Conservation (phyloP, 2,113 vertebrate species). For the Monarcha castaneiventris region DNA sequence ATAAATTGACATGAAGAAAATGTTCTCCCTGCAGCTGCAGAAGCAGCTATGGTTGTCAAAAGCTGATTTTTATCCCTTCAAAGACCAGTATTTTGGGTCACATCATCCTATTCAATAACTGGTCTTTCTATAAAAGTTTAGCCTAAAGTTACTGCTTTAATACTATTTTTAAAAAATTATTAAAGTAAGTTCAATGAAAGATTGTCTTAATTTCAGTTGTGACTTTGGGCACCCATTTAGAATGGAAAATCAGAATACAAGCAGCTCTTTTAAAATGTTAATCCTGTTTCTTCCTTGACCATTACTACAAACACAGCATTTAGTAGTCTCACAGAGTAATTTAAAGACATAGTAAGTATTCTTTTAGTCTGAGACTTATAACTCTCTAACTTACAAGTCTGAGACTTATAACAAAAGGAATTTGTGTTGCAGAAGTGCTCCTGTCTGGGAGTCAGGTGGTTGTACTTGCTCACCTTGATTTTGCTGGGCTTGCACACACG, state of each 20-base stretch:
- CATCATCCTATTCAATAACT: not conserved
- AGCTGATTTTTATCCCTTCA: not conserved
- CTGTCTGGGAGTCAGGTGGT: not conserved
- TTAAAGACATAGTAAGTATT: not conserved
- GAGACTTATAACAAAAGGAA: not conserved
- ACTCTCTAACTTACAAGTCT: not conserved
- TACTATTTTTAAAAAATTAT: not conserved
- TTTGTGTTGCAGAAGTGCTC: not conserved
- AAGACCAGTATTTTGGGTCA: not conserved
- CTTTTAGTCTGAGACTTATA: not conserved
- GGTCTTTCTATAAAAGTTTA: not conserved
- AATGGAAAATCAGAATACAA: not conserved
- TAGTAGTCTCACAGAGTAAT: not conserved
- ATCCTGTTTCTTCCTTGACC: not conserved
- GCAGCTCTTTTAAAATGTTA: not conserved
- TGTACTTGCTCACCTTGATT: not conserved
- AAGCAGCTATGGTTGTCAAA: not conserved
- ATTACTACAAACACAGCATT: not conserved
- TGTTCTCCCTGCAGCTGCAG: conserved; percentile 31
- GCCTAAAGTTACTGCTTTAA: not conserved
- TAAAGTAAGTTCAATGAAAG: not conserved
- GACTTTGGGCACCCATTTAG: not conserved
- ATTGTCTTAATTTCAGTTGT: not conserved
- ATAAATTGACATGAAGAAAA: conserved; percentile 37
- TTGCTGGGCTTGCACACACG: not conserved